Percentiles rank a stretch among this genome's conserved stretches.
Evolutionary conservation across 2,113 vertebrate species (phyloP).

Genomic region (Orientallactaga bullata): DNA sequence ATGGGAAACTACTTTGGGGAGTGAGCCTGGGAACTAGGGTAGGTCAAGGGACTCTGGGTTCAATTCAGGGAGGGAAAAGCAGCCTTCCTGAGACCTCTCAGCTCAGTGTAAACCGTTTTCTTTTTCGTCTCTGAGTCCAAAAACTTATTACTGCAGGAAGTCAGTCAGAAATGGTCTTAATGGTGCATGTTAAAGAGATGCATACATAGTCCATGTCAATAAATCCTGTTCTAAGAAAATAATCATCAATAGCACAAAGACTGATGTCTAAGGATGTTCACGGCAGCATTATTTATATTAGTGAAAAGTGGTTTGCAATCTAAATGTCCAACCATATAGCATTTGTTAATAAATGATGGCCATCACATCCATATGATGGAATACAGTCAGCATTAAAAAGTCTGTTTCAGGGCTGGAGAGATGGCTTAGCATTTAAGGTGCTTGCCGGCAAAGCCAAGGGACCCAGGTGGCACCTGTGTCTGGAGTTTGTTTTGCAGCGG

Average conservation of each 20-base stretch:
- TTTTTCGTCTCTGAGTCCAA: constrained; percentile 42
- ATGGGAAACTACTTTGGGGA: neutral
- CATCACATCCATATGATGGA: constrained; percentile 27
- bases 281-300: constrained; percentile 71
- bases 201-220: constrained; percentile 60
- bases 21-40: neutral
- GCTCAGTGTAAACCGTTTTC: neutral
- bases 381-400: neutral
- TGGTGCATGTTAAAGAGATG: constrained; percentile 54
- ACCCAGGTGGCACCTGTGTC: too few relatives aligned
- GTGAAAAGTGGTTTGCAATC: constrained; percentile 51
- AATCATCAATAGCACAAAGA: constrained; percentile 48
- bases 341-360: constrained; percentile 55
- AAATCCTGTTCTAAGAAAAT: constrained; percentile 63
- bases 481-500: too few relatives aligned
- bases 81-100: neutral
- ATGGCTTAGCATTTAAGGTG: too few relatives aligned
- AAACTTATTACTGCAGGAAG: constrained; percentile 46
- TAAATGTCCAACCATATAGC: constrained; percentile 3
- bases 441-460: too few relatives aligned
- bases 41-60: neutral
- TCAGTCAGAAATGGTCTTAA: constrained; percentile 62
- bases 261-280: constrained; percentile 64
- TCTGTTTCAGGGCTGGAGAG: too few relatives aligned
- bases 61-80: neutral